These are phyloP conservation scores for Xenopus borealis DNA, from an alignment of 2,113 vertebrate genomes.

Conservation along the genomic window DNA sequence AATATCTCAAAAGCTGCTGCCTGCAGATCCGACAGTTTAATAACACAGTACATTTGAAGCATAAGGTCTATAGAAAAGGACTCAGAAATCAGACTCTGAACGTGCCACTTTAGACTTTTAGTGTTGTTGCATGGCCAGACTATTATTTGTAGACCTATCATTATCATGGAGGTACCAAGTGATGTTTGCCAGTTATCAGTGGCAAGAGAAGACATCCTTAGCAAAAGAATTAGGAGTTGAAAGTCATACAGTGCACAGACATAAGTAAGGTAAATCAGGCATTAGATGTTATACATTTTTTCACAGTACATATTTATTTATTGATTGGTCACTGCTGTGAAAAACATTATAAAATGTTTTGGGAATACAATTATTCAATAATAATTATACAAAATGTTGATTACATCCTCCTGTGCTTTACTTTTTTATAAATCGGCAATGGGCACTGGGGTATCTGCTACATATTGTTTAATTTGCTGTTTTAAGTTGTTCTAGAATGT, in stretches of 20 bases:
- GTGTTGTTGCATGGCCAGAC: conserved; percentile 50
- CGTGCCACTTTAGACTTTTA: conserved; percentile 39
- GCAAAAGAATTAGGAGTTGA: conserved; percentile 15
- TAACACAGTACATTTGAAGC: conserved; percentile 39
- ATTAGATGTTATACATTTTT: too few species aligned
- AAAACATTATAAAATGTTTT: too few species aligned
- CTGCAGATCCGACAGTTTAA: conserved; percentile 36
- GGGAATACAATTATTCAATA: too few species aligned
- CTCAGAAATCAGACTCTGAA: conserved; percentile 51
- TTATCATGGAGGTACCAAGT: conserved; percentile 33
- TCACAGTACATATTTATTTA: too few species aligned
- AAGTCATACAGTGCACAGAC: background rate
- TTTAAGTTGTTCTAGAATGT: too few species aligned
- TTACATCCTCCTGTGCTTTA: too few species aligned
- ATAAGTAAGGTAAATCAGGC: background rate
- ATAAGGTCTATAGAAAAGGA: conserved; percentile 53
- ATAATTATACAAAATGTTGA: too few species aligned
- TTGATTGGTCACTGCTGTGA: too few species aligned
- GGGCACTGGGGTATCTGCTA: too few species aligned
- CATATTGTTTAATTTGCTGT: too few species aligned
- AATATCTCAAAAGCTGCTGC: conserved; percentile 27
- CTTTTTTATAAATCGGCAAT: too few species aligned
- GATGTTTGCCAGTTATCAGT: conserved; percentile 51
- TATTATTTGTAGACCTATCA: conserved; percentile 53
- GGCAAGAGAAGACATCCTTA: conserved; percentile 47